Conservation (phyloP, 2,888 invertebrate species). For the Disparrhopalites patrizii region DNA sequence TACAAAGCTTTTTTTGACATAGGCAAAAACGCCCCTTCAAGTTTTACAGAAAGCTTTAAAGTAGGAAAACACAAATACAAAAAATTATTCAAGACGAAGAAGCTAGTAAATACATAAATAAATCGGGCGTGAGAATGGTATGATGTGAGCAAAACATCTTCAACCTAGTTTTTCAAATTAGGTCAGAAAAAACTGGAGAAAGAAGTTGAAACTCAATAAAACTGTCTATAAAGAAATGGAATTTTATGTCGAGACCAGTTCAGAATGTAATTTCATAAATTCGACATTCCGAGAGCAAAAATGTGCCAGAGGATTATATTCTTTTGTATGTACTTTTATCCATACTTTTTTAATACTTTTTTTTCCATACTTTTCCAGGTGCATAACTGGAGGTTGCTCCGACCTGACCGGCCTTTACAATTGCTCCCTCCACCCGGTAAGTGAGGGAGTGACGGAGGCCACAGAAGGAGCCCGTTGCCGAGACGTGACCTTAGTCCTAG, state of each 20-base stretch:
- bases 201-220: too few relatives aligned
- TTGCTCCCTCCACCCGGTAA: conserved; percentile 56
- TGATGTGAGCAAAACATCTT: too few relatives aligned
- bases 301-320: not conserved
- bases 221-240: too few relatives aligned
- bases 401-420: conserved; percentile 86
- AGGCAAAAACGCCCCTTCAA: too few relatives aligned
- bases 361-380: conserved; percentile 51
- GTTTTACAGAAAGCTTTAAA: too few relatives aligned
- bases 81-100: too few relatives aligned
- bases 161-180: too few relatives aligned
- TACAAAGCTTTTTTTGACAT: too few relatives aligned
- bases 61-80: too few relatives aligned
- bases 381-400: conserved; percentile 83
- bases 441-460: conserved; percentile 35
- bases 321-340: not conserved
- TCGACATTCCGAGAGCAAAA: not conserved
- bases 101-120: too few relatives aligned
- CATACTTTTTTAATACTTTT: not conserved
- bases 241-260: not conserved
- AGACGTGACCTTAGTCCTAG: conserved; percentile 54
- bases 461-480: conserved; percentile 38
- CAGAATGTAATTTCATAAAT: not conserved
- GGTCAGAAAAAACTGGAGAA: too few relatives aligned
- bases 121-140: too few relatives aligned